Percentiles rank a stretch among this genome's conserved stretches.
These are phyloP conservation scores for Pseudanteris insignis DNA, from an alignment of 2,888 invertebrate genomes.

Conservation along the genomic window DNA sequence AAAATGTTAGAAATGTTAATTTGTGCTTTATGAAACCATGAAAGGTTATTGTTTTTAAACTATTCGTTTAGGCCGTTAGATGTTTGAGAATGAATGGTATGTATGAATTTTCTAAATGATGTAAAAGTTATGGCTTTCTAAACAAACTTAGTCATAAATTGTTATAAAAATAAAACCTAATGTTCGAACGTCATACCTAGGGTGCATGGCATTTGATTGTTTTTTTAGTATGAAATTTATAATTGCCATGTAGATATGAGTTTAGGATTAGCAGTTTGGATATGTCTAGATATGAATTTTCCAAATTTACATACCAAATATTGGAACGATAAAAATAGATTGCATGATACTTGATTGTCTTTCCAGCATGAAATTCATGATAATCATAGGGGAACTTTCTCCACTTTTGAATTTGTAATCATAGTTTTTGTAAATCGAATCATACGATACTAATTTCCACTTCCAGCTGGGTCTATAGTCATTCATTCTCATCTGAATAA, in stretches of 20 bases:
- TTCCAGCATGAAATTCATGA: slow-evolving; percentile 70
- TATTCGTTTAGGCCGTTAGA: no score
- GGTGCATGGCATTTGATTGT: slow-evolving; percentile 70
- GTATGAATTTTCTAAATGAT: no score
- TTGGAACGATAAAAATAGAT: slow-evolving; percentile 71
- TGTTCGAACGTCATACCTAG: slow-evolving; percentile 71
- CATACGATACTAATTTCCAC: slow-evolving; percentile 70
- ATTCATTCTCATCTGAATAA: slow-evolving; percentile 62
- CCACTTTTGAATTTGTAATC: slow-evolving; percentile 69
- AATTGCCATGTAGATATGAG: no score
- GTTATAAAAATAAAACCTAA: no score
- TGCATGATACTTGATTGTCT: slow-evolving; percentile 72
- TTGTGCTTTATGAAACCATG: no score
- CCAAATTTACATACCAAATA: slow-evolving; percentile 63
- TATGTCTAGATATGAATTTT: no score
- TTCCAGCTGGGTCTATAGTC: slow-evolving; percentile 70
- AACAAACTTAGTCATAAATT: no score
- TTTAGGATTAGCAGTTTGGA: no score
- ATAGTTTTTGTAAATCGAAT: slow-evolving; percentile 71
- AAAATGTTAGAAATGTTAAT: no score
- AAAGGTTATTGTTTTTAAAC: no score
- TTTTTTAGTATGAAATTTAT: slow-evolving; percentile 71
- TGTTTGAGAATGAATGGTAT: no score
- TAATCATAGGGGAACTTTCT: slow-evolving; percentile 71
- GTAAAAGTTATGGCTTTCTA: no score